A percentile compares a stretch with the other conserved stretches of the same genome.
Conservation (phyloP, 2,888 invertebrate genomes). For the Dromius quadrimaculatus region DNA sequence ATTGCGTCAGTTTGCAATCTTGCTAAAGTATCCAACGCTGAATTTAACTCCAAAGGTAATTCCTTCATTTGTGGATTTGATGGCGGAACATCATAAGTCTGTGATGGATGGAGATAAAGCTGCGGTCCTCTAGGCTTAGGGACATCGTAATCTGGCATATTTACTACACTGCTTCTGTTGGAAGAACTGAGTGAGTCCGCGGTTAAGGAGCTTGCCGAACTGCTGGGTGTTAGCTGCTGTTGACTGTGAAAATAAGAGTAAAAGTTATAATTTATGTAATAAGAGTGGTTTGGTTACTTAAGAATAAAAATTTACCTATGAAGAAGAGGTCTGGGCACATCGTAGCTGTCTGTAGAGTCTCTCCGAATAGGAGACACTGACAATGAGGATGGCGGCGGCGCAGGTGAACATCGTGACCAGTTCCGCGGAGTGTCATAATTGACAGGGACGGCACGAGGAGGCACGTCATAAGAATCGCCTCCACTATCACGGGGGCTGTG, state of each 20-base stretch:
- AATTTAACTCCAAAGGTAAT: conserved; percentile 79
- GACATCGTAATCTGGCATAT: conserved; percentile 79
- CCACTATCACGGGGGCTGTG: conserved; percentile 59
- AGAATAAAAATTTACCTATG: too few relatives aligned
- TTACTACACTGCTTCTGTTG: conserved; percentile 65
- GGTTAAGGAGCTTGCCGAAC: conserved; percentile 74
- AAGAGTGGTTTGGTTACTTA: too few relatives aligned
- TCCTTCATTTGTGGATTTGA: conserved; percentile 68
- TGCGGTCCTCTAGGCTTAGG: conserved; percentile 69
- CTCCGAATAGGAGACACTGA: conserved; percentile 64
- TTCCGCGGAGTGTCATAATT: conserved; percentile 70
- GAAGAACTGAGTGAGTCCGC: conserved; percentile 73
- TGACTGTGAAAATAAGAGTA: too few relatives aligned
- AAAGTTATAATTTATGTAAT: too few relatives aligned
- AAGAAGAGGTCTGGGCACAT: conserved; percentile 73
- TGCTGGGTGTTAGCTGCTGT: conserved; percentile 76
- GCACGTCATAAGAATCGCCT: conserved; percentile 72
- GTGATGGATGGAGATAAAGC: conserved; percentile 60
- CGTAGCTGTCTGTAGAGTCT: conserved; percentile 71
- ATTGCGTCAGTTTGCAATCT: conserved; percentile 85
- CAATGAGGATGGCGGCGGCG: too few relatives aligned
- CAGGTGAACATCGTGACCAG: conserved; percentile 68
- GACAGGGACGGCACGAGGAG: conserved; percentile 73
- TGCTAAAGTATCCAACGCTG: conserved; percentile 81
- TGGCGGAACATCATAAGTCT: conserved; percentile 74